Evolutionary conservation across 2,797 vertebrate species (phyloP), one percentile per base, ranked within the genome.

Genomic region (Cynodonichthys magdalenae): DNA sequence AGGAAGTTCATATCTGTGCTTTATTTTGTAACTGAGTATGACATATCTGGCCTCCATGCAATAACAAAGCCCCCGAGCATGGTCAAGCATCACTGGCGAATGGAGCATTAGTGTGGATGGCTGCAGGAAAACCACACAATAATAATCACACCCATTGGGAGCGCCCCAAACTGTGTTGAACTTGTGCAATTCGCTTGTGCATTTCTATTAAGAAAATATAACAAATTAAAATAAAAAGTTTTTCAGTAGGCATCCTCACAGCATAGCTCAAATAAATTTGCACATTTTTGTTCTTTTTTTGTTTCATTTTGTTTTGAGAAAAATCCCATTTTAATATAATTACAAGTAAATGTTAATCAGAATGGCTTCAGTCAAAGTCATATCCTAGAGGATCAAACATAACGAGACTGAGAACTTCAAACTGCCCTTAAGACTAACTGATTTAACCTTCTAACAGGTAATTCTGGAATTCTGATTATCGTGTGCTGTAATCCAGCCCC

Each of bases 81-180:
- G 68, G 69, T 63, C 44, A 66, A 70, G 82, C 80, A 79, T 87
- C 72, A 64, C 70, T 81, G 81, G 77, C 39, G 51, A 72, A 69
- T 68, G 65, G 46, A 64, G 74, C 72, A 83, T 87, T 81, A 81
- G 68, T 75, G 84, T 74, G 59, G 84, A 86, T 68, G 71, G 84
- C 75, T 84, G 66, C 78, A 82, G 84, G 71, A 86, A 81, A 85
- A 79, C 46, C 66, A 31, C 70, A 86, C 81, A 82, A 86, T 86
- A 89, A 90, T 82, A 89, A 90, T 82, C 84, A 88, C 78, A 73
- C 80, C 89, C 85, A 51, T 27, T 90, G 89, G 88, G 87, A 89
- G 60, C 55, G 45, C 74, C 79, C 69, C 55, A 47, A 54, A 72
- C 66, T 54, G 27, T 27, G 50, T 14, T 50, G 54, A 54, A 67